Percentiles rank a stretch among this genome's conserved stretches.
Evolutionary conservation across 2,888 invertebrate species (phyloP).

Genomic region (Hymenopus coronatus): DNA sequence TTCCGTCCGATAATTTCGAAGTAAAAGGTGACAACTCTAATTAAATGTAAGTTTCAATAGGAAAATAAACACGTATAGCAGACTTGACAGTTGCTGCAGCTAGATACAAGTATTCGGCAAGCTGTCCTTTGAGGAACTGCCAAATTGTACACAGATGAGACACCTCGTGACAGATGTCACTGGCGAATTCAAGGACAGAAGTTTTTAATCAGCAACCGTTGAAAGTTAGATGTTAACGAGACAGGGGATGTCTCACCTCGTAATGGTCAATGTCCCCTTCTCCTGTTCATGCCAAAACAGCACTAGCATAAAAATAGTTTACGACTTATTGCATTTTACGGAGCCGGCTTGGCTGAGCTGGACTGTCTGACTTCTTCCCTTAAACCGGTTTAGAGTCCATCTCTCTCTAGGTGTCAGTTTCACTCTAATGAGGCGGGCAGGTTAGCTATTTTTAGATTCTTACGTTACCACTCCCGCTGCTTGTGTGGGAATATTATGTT

Average conservation of each 20-base stretch:
- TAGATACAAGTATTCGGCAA: too few species aligned
- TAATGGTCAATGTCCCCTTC: background rate
- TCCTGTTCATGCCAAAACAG: background rate
- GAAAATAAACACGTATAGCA: too few species aligned
- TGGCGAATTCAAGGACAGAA: background rate
- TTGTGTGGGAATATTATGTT: background rate
- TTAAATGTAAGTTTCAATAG: too few species aligned
- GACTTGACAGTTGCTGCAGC: too few species aligned
- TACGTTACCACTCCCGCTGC: background rate
- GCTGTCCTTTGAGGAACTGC: too few species aligned
- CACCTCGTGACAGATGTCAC: too few species aligned
- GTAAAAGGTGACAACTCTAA: too few species aligned
- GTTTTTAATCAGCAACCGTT: background rate
- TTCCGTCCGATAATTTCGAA: too few species aligned
- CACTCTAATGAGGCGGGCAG: background rate
- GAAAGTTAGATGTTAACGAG: background rate
- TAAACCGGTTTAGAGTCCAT: background rate
- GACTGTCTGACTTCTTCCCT: background rate
- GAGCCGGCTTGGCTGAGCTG: background rate
- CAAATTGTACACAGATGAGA: too few species aligned
- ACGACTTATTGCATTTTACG: background rate
- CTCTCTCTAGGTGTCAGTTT: background rate
- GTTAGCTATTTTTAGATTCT: background rate
- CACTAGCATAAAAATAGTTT: background rate
- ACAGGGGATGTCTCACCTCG: background rate